Base-by-base conservation (phyloP, 2,797 vertebrate genomes). In the Sciurus vulgaris region DNA sequence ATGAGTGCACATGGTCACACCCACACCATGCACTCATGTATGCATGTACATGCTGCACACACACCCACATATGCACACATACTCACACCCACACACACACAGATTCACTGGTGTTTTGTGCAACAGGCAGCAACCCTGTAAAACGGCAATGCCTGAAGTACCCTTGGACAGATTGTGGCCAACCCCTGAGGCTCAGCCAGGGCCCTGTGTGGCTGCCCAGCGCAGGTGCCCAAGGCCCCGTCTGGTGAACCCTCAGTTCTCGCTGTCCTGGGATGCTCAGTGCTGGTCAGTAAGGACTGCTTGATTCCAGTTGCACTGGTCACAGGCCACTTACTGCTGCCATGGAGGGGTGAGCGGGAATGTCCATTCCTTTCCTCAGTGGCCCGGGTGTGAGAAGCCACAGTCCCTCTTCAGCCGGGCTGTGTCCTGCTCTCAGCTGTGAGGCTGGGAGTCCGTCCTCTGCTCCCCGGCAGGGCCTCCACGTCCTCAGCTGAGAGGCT, bases 161-260 rank as follows among this genome's bases (percentile, higher is more conserved):
- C 13, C 5, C 14, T 18, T 0, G 0, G 35, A 28, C 1, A 12
- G 30, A 4, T 7, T 24, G 56, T 47, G 30, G 2, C 1, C 4
- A 1, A 33, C 61, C 0, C 2, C 0, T 12, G 24, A 10, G 18
- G 79, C 35, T 20, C 0, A 2, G 2, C 35, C 20, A 0, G 28
- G 49, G 59, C 5, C 0, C 14, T 11, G 35, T 1, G 0, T 8
- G 24, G 7, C 65, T 15, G 33, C 2, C 7, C 8, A 10, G 1
- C 3, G 0, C 0, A 4, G 3, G 38, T 0, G 0, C 13, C 0
- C 11, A 1, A n/a, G 70, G 22, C 15, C 1, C 11, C 38, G 12
- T 24, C 33, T 67, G 9, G 30, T 10, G 0, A 3, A 2, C 0
- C 0, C 33, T 26, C 24, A 0, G 1, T 6, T 4, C 17, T 4